phyloP scores from a whole-genome alignment of 2,888 invertebrate species.

The Xanthia togata region DNA sequence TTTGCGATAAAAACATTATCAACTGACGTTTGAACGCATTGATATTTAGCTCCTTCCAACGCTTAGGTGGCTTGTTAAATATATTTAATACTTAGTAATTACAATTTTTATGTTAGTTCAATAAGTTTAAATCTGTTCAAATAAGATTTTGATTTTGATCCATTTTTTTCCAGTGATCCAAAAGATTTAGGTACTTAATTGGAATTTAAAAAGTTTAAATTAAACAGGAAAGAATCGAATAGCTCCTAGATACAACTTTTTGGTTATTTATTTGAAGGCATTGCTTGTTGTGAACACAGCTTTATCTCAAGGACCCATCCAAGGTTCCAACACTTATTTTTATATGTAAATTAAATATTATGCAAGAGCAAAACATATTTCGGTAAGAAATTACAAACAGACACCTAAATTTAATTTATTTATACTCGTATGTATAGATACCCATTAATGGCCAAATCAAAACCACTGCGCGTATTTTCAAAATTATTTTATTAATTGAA shows the following conservation, averaged over 20 bases:
- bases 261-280: background rate
- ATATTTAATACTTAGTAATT: background rate
- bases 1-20: no score
- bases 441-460: no score
- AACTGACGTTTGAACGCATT: no score
- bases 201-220: background rate
- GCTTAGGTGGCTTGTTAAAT: no score
- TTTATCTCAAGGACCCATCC: background rate
- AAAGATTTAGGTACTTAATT: background rate
- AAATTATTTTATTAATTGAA: no score
- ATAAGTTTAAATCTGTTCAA: background rate
- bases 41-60: no score
- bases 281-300: background rate
- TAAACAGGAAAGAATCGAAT: background rate
- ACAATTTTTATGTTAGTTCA: no score
- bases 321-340: conserved; percentile 17
- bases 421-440: no score
- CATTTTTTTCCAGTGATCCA: background rate
- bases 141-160: background rate
- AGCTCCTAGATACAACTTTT: background rate
- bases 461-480: no score
- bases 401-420: no score
- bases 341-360: conserved; percentile 16
- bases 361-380: conserved; percentile 5
- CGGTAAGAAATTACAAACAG: background rate